phyloP scores from a whole-genome alignment of 2,888 invertebrate species.

The Cheilosia urbana region DNA sequence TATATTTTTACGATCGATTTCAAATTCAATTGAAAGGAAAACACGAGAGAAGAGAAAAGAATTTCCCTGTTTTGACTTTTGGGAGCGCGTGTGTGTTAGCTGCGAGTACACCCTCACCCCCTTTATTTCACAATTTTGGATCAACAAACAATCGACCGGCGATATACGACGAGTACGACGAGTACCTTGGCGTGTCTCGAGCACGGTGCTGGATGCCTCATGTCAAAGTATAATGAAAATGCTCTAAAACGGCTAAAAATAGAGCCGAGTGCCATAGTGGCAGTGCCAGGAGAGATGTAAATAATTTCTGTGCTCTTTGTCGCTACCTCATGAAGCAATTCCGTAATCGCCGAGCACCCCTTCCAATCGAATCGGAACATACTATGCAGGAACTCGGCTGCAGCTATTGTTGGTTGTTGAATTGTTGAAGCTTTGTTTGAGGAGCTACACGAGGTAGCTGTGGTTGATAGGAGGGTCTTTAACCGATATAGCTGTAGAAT shows the following conservation, averaged over 20 bases:
- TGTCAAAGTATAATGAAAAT: conserved; percentile 64
- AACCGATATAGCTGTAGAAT: too few species aligned
- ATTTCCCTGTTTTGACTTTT: conserved; percentile 65
- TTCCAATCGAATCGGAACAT: not conserved
- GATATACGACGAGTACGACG: too few species aligned
- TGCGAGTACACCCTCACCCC: not conserved
- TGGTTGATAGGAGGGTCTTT: not conserved
- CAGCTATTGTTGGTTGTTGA: conserved; percentile 23
- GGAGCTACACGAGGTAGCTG: conserved; percentile 1
- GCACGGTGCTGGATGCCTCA: conserved; percentile 39
- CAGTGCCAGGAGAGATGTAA: conserved; percentile 57
- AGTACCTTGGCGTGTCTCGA: conserved; percentile 52
- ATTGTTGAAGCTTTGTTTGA: conserved; percentile 17
- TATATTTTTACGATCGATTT: conserved; percentile 68
- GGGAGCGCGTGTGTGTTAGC: not conserved
- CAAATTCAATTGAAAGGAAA: conserved; percentile 63
- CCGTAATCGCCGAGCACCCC: not conserved
- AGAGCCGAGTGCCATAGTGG: conserved; percentile 48
- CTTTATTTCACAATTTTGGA: conserved; percentile 34
- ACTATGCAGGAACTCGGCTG: conserved; percentile 8
- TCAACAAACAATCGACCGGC: conserved; percentile 62
- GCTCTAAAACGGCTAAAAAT: conserved; percentile 50
- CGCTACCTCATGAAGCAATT: conserved; percentile 31
- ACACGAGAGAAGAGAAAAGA: conserved; percentile 13
- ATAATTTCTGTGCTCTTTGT: conserved; percentile 44